A percentile compares a stretch with the other conserved stretches of the same genome.
These are phyloP conservation scores for Poecilia gillii DNA, from an alignment of 2,797 vertebrate genomes.

Conservation along the genomic window DNA sequence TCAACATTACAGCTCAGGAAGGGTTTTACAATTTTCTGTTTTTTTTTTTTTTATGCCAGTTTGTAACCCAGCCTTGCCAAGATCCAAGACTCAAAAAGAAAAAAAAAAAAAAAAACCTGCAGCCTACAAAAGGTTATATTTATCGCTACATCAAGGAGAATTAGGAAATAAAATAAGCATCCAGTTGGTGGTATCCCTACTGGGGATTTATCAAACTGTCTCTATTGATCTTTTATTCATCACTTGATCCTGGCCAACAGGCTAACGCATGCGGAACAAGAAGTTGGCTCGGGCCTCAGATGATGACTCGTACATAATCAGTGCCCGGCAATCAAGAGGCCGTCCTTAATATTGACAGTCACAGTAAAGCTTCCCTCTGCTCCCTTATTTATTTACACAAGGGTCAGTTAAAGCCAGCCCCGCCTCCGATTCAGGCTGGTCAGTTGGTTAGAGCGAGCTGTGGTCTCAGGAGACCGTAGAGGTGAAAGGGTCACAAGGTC, in stretches of 20 bases:
- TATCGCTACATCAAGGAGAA: constrained; percentile 38
- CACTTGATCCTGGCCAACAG: constrained; percentile 46
- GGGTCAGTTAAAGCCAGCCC: constrained; percentile 50
- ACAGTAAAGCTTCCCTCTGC: constrained; percentile 30
- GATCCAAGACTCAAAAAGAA: constrained; percentile 21
- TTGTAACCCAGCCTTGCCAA: constrained; percentile 32
- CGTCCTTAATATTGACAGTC: constrained; percentile 62
- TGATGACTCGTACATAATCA: constrained; percentile 67
- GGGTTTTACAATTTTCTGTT: constrained; percentile 46
- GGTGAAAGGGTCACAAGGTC: constrained; percentile 50
- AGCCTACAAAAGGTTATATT: constrained; percentile 46
- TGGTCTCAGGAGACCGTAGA: constrained; percentile 41
- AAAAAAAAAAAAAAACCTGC: constrained; percentile 17
- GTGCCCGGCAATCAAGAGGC: constrained; percentile 62
- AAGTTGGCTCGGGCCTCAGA: constrained; percentile 48
- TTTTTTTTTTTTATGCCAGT: constrained; percentile 39
- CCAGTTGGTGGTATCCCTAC: constrained; percentile 3
- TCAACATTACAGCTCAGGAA: constrained; percentile 57
- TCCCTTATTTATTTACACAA: constrained; percentile 40
- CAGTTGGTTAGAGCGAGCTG: constrained; percentile 53
- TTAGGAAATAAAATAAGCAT: constrained; percentile 46
- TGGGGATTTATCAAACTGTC: constrained; percentile 49
- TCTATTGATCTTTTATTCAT: constrained; percentile 68
- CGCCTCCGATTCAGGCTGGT: constrained; percentile 2
- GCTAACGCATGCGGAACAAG: constrained; percentile 52